Conservation (phyloP, 2,797 vertebrate species). For the Uromys caudimaculatus region DNA sequence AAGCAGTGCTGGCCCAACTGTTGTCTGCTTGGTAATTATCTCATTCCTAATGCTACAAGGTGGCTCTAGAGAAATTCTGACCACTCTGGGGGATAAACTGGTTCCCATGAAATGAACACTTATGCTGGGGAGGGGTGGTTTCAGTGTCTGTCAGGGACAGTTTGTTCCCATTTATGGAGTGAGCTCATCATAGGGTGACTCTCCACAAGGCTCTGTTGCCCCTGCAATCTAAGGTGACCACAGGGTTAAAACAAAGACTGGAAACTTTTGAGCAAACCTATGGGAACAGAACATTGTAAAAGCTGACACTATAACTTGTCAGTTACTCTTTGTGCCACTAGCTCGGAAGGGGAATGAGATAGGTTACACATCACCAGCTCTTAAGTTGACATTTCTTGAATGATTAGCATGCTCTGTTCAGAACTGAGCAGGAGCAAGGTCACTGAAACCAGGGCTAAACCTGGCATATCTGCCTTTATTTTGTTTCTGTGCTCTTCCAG, state of each 20-base stretch:
- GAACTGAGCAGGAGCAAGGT: neutral
- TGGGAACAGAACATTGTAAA: neutral
- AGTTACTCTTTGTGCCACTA: neutral
- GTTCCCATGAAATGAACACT: neutral
- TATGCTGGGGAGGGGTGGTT: neutral
- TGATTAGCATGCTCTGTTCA: neutral
- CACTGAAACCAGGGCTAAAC: neutral
- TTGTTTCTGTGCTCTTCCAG: neutral
- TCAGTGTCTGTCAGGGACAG: neutral
- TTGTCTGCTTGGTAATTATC: neutral
- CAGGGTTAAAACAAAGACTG: neutral
- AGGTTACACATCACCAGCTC: neutral
- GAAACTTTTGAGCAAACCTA: neutral
- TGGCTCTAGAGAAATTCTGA: neutral
- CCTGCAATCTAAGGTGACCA: neutral
- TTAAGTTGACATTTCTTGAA: neutral
- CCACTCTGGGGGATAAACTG: neutral
- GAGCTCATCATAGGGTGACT: neutral
- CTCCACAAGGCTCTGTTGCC: neutral
- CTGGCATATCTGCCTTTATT: neutral
- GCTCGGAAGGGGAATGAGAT: neutral
- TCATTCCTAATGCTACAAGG: neutral
- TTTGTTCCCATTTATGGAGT: neutral
- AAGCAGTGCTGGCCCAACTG: neutral
- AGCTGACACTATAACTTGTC: no score